Percentiles rank a stretch among this genome's conserved stretches.
Conservation (phyloP, 92 coral and sea anemone genomes). For the Virgularia gustaviana region DNA sequence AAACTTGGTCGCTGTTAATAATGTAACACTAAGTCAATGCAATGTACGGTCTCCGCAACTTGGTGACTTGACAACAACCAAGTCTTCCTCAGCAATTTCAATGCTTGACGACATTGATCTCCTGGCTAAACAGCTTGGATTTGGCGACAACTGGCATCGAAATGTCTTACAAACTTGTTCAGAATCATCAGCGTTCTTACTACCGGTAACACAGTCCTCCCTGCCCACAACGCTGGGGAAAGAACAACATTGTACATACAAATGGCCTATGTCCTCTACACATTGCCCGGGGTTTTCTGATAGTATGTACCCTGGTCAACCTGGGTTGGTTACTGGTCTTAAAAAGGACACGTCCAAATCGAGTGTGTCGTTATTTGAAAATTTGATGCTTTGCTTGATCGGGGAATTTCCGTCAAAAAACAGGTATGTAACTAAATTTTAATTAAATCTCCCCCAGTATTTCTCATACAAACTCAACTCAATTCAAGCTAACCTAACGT, state of each 20-base stretch:
- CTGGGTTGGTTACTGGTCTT: too few species aligned
- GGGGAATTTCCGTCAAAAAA: conserved; percentile 25
- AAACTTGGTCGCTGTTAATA: too few species aligned
- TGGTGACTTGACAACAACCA: too few species aligned
- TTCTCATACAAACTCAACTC: background rate
- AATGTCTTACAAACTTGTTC: background rate
- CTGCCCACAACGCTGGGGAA: too few species aligned
- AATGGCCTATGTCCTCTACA: too few species aligned
- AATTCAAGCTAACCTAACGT: background rate
- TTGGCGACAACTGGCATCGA: conserved; percentile 10
- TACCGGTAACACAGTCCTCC: too few species aligned
- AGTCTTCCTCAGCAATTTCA: too few species aligned
- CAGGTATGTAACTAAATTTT: background rate
- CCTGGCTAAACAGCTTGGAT: conserved; percentile 7
- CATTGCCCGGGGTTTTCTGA: too few species aligned
- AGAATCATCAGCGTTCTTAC: background rate
- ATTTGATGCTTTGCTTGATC: background rate
- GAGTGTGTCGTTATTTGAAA: background rate
- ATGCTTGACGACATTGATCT: background rate
- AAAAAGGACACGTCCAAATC: background rate
- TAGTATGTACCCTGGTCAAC: too few species aligned
- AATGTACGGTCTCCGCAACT: too few species aligned
- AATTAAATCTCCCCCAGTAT: background rate
- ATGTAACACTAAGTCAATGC: too few species aligned
- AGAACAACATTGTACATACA: too few species aligned